Base-by-base conservation (phyloP, 2,797 vertebrate genomes). In the Malacoctenus gilli region DNA sequence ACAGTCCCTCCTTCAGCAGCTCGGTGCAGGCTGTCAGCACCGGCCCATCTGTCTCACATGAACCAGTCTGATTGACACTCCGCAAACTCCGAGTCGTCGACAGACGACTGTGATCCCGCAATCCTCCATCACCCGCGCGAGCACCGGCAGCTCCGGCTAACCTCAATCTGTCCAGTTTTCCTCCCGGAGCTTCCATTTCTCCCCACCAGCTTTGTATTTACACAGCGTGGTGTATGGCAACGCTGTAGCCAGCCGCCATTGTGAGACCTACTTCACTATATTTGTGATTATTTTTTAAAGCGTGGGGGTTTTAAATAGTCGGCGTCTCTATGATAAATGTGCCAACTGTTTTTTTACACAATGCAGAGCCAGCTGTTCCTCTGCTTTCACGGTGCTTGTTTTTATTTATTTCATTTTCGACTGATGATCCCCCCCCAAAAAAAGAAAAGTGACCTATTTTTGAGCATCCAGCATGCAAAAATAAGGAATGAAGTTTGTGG, bases 31-130 rank as follows among this genome's bases (percentile, higher is more conserved):
- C 68, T 63, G 55, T 54, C 60, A 41, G 49, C 62, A 39, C 31
- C 53, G 39, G 50, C 61, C 68, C 70, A 79, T 81, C 79, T 81
- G 74, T 70, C 74, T 74, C 62, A 48, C 59, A 66, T 51, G 42
- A 31, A 54, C 44, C 52, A 57, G 43, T 64, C 31, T 40, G 22
- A 67, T 72, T 46, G 57, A 40, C 30, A 32, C 48, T 14, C 65
- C 18, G 10, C 4, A 37, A 37, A 72, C 49, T 36, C 40, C 13
- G 34, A 60, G 41, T 21, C 32, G 34, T 25, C 52, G 25, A 53
- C 18, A 59, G 31, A 41, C 36, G 9, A 25, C 10, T 49, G 25
- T 57, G 21, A 54, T 54, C 13, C 38, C 59, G 48, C 56, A 62
- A 36, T 39, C 35, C 48, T 56, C 41, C 3, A 52, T 69, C 28